These are phyloP conservation scores for Athrips mouffetella DNA, from an alignment of 2,888 invertebrate species.

Conservation along the genomic window DNA sequence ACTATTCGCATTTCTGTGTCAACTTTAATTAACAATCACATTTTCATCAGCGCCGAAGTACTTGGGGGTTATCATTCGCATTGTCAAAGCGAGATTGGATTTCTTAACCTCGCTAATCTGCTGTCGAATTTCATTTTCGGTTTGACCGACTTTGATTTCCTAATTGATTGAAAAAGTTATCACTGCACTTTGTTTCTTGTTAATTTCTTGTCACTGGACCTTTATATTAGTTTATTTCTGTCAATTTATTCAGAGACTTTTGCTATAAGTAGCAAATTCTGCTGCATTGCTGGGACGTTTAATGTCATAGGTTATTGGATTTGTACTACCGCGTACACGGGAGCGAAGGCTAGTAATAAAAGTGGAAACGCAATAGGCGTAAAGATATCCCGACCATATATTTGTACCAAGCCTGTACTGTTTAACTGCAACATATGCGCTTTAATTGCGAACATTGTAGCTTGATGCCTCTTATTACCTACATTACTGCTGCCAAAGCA, in stretches of 20 bases:
- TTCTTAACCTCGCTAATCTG: slow-evolving; percentile 55
- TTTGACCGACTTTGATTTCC: slow-evolving; percentile 49
- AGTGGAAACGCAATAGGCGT: slow-evolving; percentile 45
- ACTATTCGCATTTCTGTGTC: slow-evolving; percentile 73
- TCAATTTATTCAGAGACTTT: slow-evolving; percentile 20
- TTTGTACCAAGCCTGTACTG: slow-evolving; percentile 28
- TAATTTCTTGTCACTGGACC: slow-evolving; percentile 34
- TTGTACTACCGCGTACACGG: slow-evolving; percentile 33
- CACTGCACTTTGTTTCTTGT: slow-evolving; percentile 38
- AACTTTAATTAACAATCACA: slow-evolving; percentile 76
- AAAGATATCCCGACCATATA: slow-evolving; percentile 40
- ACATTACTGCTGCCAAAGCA: no score
- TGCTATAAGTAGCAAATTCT: slow-evolving; percentile 14
- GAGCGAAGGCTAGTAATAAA: slow-evolving; percentile 47
- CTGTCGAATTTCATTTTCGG: slow-evolving; percentile 51
- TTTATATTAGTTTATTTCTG: slow-evolving; percentile 21
- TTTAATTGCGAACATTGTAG: slow-evolving; percentile 9
- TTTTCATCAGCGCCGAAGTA: slow-evolving; percentile 68
- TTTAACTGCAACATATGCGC: slow-evolving; percentile 18
- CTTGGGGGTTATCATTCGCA: slow-evolving; percentile 60
- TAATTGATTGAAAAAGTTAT: slow-evolving; percentile 39
- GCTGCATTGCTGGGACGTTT: slow-evolving; percentile 33
- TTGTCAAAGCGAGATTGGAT: slow-evolving; percentile 62
- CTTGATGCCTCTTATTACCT: no score
- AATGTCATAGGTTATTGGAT: slow-evolving; percentile 42